phyloP scores from a whole-genome alignment of 1,140 invertebrate genomes.

The Hylaeus volcanicus region DNA sequence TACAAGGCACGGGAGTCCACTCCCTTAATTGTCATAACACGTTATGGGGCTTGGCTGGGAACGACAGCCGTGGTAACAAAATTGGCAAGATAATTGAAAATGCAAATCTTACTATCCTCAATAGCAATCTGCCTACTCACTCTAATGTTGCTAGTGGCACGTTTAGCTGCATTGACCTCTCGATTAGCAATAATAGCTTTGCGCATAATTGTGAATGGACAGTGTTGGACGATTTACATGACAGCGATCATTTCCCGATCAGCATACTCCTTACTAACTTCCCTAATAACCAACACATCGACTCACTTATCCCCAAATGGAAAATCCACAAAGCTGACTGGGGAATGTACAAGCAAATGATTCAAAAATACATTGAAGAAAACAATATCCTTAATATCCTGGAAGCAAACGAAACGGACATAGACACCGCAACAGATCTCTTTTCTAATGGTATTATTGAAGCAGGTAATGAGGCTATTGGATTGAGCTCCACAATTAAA shows the following conservation, averaged over 20 bases:
- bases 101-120: slow-evolving; percentile 62
- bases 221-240: not conserved
- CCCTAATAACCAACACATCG: not conserved
- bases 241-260: not conserved
- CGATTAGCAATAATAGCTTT: not conserved
- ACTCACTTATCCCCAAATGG: not conserved
- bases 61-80: slow-evolving; percentile 60
- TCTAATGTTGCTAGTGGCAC: slow-evolving; percentile 57
- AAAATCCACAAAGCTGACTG: not conserved
- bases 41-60: slow-evolving; percentile 66
- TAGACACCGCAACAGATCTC: not conserved
- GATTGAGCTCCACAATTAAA: not conserved
- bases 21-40: slow-evolving; percentile 57
- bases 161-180: slow-evolving; percentile 32
- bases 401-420: not conserved
- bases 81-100: slow-evolving; percentile 62
- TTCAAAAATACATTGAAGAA: not conserved
- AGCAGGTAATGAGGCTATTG: not conserved
- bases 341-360: not conserved
- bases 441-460: not conserved
- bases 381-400: not conserved
- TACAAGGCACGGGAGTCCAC: too few relatives aligned
- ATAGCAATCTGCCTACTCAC: slow-evolving; percentile 61
- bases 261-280: not conserved
- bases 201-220: not conserved